Evolutionary conservation across 2,888 invertebrate genomes (phyloP), one percentile per base, ranked within the genome.

Genomic region (Esperia sulphurella): DNA sequence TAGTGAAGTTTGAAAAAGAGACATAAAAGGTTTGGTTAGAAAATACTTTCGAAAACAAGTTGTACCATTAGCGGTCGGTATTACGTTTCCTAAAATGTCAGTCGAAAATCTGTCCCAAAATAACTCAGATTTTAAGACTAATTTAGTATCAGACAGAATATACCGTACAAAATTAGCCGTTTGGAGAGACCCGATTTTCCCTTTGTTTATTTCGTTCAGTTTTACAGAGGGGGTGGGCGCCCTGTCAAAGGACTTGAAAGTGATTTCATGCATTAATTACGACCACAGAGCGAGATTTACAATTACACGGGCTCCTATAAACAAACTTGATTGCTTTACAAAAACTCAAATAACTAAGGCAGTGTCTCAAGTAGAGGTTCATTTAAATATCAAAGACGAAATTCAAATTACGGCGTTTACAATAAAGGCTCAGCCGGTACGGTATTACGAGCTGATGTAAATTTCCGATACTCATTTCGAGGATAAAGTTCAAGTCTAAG

Each of bases 311-410:
- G 67, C 75, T 79, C 70, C 78, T 83, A 82, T 89, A 88, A 88
- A 88, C 88, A 88, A 88, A 86, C 85, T 88, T 85, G 88, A 89
- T 88, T 87, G 87, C 87, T 87, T 88, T 88, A 89, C 87, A 89
- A 89, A 89, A 89, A 88, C 85, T 87, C 86, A 82, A 88, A 87
- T 89, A 88, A 86, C 87, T 88, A 85, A 87, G 87, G 84, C 87
- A 86, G 77, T 88, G 89, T 89, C 88, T 88, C 86, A 88, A 89
- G 88, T 86, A 83, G 82, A 78, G 83, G 74, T 78, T 87, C 85
- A 89, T 89, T 89, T 88, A 79, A 88, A 89, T 89, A 87, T 88
- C 89, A 89, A 89, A 89, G 89, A 82, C 88, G 75, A 86, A 88
- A 88, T 89, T 88, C 85, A 88, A 89, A 89, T 89, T 86, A 85